phyloP scores from a whole-genome alignment of 2,797 vertebrate genomes.

The Manis pentadactyla region DNA sequence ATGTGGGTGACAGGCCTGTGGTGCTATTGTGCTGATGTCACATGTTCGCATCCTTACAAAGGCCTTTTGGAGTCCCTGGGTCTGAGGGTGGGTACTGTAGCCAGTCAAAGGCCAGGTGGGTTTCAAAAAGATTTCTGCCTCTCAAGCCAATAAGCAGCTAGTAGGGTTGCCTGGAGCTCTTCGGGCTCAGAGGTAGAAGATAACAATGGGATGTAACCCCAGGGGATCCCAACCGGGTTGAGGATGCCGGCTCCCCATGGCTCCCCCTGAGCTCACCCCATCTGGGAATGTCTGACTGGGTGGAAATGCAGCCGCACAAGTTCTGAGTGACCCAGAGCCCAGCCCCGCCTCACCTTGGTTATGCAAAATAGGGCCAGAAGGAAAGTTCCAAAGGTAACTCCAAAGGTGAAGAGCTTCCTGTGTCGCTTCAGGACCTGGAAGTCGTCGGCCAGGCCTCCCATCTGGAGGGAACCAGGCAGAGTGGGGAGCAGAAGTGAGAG shows the following conservation, averaged over 20 bases:
- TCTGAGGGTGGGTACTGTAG: neutral
- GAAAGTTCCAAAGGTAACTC: slow-evolving; percentile 93
- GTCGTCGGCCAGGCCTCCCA: slow-evolving; percentile 97
- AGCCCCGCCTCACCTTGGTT: slow-evolving; percentile 93
- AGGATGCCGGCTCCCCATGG: neutral
- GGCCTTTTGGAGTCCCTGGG: neutral
- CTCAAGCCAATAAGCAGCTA: neutral
- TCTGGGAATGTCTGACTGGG: neutral
- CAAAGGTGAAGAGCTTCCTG: slow-evolving; percentile 96
- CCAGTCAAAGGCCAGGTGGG: neutral
- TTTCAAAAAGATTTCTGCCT: neutral
- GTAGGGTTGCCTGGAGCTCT: neutral
- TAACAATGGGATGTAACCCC: rapidly evolving
- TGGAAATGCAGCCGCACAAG: neutral
- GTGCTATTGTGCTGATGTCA: rapidly evolving
- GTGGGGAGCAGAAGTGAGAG: neutral
- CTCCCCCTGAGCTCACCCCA: neutral
- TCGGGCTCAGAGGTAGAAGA: neutral
- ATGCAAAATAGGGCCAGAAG: slow-evolving; percentile 94
- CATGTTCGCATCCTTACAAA: rapidly evolving
- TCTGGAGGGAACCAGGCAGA: slow-evolving; percentile 86
- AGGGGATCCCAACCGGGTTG: neutral
- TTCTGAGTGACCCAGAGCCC: neutral
- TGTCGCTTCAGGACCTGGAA: slow-evolving; percentile 96
- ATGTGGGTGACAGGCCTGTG: rapidly evolving